These are phyloP conservation scores for Aplysia californica DNA, from an alignment of 1,140 invertebrate species.

Conservation along the genomic window DNA sequence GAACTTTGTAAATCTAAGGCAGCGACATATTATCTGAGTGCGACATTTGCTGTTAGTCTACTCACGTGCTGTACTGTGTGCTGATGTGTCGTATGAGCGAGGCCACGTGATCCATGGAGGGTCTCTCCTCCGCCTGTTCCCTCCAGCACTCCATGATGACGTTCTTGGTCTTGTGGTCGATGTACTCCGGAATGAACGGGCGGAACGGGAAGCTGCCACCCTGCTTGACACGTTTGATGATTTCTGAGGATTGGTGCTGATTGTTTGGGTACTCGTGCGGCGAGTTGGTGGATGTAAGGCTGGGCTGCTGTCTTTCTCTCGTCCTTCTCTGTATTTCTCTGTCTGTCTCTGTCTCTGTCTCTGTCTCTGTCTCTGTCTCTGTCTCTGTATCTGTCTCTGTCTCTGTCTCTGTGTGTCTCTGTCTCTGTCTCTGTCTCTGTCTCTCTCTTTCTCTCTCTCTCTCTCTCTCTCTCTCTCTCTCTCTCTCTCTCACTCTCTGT, in stretches of 20 bases:
- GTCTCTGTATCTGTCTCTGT: not conserved
- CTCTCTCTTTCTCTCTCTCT: not conserved
- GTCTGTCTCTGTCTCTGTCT: not conserved
- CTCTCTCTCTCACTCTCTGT: not conserved
- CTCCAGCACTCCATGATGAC: slow-evolving; percentile 24
- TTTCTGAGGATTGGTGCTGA: not conserved
- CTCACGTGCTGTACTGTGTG: slow-evolving; percentile 16
- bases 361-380: not conserved
- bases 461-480: not conserved
- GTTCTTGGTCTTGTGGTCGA: slow-evolving; percentile 5
- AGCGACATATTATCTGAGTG: no score
- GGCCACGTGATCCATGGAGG: slow-evolving; percentile 17
- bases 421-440: not conserved
- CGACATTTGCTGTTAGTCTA: no score
- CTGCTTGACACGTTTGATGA: slow-evolving; percentile 2
- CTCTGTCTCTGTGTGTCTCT: not conserved
- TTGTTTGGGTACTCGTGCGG: not conserved
- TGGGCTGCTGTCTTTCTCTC: not conserved
- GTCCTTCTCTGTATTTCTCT: not conserved
- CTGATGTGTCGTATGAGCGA: slow-evolving; percentile 8
- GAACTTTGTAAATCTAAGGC: no score
- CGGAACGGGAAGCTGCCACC: slow-evolving; percentile 22
- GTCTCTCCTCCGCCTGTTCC: slow-evolving; percentile 13
- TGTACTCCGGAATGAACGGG: slow-evolving; percentile 16
- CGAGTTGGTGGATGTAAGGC: not conserved